phyloP scores from a whole-genome alignment of 2,113 vertebrate species.

The Tapirus terrestris region DNA sequence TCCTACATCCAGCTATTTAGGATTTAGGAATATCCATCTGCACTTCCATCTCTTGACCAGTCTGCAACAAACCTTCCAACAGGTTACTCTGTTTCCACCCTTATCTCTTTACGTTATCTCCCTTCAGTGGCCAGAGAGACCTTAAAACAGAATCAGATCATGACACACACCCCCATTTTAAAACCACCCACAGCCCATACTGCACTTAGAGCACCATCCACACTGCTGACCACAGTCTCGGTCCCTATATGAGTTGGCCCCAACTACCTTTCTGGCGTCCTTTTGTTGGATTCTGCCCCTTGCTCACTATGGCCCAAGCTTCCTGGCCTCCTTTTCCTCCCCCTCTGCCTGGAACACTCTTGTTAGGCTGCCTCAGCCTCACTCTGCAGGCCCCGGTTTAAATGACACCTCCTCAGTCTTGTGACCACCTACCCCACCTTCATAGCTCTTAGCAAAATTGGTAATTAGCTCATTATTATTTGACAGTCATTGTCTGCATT shows the following conservation, averaged over 20 bases:
- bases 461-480: background rate
- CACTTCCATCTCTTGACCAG: background rate
- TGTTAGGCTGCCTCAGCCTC: background rate
- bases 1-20: background rate
- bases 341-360: background rate
- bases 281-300: background rate
- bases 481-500: background rate
- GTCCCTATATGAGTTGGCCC: background rate
- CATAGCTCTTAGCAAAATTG: background rate
- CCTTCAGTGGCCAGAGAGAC: background rate
- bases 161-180: too few relatives aligned
- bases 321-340: background rate
- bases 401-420: background rate
- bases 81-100: background rate
- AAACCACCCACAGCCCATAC: background rate
- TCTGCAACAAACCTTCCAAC: background rate
- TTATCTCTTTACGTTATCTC: background rate
- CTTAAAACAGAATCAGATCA: background rate
- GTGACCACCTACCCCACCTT: background rate
- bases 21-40: background rate
- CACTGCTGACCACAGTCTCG: background rate
- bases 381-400: background rate
- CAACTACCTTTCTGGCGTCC: background rate
- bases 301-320: background rate
- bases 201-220: background rate